Evolutionary conservation across 1,140 invertebrate genomes (phyloP).

Genomic region (Linepithema humile): DNA sequence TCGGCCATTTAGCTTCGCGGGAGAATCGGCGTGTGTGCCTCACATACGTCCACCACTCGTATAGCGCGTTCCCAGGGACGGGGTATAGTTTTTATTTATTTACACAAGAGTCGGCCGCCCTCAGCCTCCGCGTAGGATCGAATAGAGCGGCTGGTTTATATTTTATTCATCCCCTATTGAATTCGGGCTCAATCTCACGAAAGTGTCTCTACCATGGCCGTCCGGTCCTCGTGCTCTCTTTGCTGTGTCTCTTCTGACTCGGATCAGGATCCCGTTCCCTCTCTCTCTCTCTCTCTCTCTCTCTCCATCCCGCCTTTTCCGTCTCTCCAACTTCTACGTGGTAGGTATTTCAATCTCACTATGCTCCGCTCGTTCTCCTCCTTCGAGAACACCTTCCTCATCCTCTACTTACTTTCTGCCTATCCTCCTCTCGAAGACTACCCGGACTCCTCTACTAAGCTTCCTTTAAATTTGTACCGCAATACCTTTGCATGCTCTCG

Average conservation of each 20-base stretch:
- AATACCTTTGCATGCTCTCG: slow-evolving; percentile 43
- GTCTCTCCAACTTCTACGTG: slow-evolving; percentile 59
- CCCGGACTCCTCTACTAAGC: neutral
- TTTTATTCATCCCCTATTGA: slow-evolving; percentile 85
- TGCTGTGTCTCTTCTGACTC: slow-evolving; percentile 60
- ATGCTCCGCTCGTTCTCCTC: slow-evolving; percentile 48
- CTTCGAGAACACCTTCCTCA: slow-evolving; percentile 50
- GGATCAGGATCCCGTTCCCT: slow-evolving; percentile 63
- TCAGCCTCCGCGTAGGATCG: slow-evolving; percentile 61
- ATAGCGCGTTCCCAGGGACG: neutral
- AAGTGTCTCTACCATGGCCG: slow-evolving; percentile 79
- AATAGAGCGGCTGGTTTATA: slow-evolving; percentile 78
- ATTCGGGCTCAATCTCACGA: slow-evolving; percentile 83
- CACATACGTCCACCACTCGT: slow-evolving; percentile 18
- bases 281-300: slow-evolving; percentile 39
- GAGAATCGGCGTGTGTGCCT: slow-evolving; percentile 51
- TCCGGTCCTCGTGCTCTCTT: slow-evolving; percentile 57
- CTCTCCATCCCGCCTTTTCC: slow-evolving; percentile 38
- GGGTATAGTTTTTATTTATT: slow-evolving; percentile 81
- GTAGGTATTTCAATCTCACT: slow-evolving; percentile 71
- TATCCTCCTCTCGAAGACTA: slow-evolving; percentile 62
- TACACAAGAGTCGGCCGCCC: slow-evolving; percentile 70
- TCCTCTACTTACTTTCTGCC: slow-evolving; percentile 45
- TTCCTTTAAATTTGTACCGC: slow-evolving; percentile 52
- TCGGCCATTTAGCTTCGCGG: slow-evolving; percentile 45